Conservation (phyloP, 2,888 invertebrate genomes). For the Amitus sp. region DNA sequence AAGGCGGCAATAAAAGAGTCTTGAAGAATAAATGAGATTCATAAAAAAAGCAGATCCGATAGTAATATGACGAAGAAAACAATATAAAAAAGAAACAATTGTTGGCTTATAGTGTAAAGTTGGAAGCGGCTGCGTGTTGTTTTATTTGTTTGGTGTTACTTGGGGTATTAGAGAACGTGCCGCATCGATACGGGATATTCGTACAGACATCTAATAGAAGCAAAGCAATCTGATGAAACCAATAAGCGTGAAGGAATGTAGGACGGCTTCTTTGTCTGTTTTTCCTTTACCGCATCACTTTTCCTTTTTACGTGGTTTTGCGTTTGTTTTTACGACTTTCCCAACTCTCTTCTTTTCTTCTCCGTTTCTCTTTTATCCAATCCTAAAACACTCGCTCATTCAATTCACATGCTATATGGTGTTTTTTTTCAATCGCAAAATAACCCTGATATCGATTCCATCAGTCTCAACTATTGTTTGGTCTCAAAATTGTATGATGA, state of each 20-base stretch:
- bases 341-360: constrained; percentile 19
- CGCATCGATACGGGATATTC: constrained; percentile 53
- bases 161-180: constrained; percentile 58
- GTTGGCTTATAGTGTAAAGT: constrained; percentile 15
- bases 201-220: constrained; percentile 59
- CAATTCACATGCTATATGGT: too few species aligned
- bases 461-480: too few species aligned
- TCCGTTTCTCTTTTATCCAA: constrained; percentile 26
- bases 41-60: constrained; percentile 5
- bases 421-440: too few species aligned
- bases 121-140: constrained; percentile 30
- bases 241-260: constrained; percentile 64
- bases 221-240: constrained; percentile 63
- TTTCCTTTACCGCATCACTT: constrained; percentile 38
- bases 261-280: constrained; percentile 38
- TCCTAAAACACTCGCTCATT: too few species aligned
- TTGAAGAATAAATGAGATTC: constrained; percentile 5
- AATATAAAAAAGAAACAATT: constrained; percentile 4
- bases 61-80: neutral
- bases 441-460: too few species aligned
- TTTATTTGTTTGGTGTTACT: constrained; percentile 60
- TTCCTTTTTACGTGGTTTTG: constrained; percentile 32
- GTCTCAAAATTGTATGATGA: too few species aligned
- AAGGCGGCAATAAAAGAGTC: constrained; percentile 16
- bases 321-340: constrained; percentile 29